Base-by-base conservation (phyloP, 2,797 vertebrate genomes). In the Nannoperca obscura region DNA sequence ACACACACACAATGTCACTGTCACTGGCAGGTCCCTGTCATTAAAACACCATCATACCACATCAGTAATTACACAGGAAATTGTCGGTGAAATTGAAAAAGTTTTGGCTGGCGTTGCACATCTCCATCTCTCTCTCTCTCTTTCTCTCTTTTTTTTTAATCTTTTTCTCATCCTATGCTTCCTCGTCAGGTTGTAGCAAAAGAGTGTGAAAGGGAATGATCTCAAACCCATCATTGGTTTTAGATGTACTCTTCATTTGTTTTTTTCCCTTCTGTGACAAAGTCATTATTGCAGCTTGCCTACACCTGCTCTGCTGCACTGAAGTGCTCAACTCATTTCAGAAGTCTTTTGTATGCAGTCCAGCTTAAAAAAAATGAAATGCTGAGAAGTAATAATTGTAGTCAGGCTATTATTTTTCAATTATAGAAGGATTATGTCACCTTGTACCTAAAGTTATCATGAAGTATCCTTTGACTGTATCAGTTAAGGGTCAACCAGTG, bases 41-140 rank as follows among this genome's bases (percentile, higher is more conserved):
- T 95, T 95, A 95, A 94, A 95, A 95, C 91, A 91, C 94, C 93
- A 95, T 95, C 93, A 94, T 88, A 93, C 91, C 92, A 92, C 92
- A 94, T 93, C 91, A 79, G 93, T 96, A 96, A 96, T 96, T 95
- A 92, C 92, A 85, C 94, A 96, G 95, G 94, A 96, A 95, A 94
- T 95, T 95, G 93, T 92, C 92, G 92, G 81, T 95, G 95, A 94
- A 94, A 95, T 95, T 95, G 92, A 94, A 95, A 96, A 96, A 95
- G 93, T 94, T 95, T 95, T 93, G 91, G 90, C 93, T 88, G 84
- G 88, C 86, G 83, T 92, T 88, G 88, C 90, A 91, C 89, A 91
- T 95, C 94, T 95, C 92, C 90, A 93, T 95, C 90, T 79, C 83
- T 80, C 82, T 75, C 68, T 73, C 78, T 81, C 75, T 59, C 50